Conservation (phyloP, 2,797 vertebrate species). For the Premnoplex brunnescens region DNA sequence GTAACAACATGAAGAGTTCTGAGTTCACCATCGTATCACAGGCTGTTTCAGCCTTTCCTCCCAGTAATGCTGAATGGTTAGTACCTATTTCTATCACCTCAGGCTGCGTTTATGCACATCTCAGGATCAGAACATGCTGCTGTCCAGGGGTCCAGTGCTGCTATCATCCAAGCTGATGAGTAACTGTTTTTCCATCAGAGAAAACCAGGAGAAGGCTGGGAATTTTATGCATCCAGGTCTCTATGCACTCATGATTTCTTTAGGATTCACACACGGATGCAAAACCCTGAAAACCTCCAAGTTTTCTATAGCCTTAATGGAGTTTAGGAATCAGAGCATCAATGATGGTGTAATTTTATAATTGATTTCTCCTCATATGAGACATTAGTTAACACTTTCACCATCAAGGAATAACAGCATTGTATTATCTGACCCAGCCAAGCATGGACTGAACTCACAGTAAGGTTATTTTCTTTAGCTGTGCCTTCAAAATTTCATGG, state of each 20-base stretch:
- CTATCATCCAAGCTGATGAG: neutral
- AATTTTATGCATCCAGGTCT: neutral
- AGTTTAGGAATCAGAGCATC: neutral
- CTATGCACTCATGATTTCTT: neutral
- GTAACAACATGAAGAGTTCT: neutral
- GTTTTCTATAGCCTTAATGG: neutral
- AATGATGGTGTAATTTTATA: neutral
- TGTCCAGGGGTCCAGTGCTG: neutral
- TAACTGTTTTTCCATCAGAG: neutral
- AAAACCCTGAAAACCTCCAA: neutral
- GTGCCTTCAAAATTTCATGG: neutral
- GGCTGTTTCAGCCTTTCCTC: neutral
- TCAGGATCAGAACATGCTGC: neutral
- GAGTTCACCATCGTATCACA: neutral
- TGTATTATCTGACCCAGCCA: neutral
- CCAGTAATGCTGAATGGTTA: neutral
- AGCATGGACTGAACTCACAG: accelerated
- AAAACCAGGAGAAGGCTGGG: neutral
- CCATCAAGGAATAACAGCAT: neutral
- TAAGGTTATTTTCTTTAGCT: neutral
- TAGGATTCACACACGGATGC: neutral
- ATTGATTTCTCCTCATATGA: neutral
- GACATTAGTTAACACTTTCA: neutral
- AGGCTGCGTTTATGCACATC: neutral
- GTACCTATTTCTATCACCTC: neutral